These are phyloP conservation scores for Myxocyprinus asiaticus DNA, from an alignment of 2,113 vertebrate genomes.

Conservation along the genomic window DNA sequence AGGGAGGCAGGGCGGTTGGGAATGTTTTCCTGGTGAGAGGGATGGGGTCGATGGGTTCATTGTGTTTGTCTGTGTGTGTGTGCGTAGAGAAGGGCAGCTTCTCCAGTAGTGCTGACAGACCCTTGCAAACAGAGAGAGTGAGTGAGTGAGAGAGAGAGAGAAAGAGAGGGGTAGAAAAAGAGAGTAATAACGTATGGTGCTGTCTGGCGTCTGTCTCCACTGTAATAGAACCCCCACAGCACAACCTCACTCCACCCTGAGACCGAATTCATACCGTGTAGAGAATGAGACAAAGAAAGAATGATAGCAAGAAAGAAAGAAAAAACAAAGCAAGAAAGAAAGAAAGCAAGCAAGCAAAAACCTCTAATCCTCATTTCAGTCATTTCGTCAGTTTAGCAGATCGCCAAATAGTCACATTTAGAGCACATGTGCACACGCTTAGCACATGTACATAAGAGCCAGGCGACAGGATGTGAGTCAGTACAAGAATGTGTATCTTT, in stretches of 20 bases:
- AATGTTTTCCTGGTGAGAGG: constrained; percentile 63
- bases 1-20: constrained; percentile 39
- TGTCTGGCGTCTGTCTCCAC: constrained; percentile 10
- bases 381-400: no score
- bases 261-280: background rate
- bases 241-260: constrained; percentile 6
- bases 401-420: background rate
- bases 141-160: constrained; percentile 1
- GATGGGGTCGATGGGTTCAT: constrained; percentile 71
- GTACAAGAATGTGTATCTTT: constrained; percentile 40
- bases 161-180: background rate
- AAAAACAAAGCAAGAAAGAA: no score
- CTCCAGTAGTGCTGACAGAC: constrained; percentile 58
- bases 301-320: no score
- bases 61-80: constrained; percentile 43
- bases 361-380: no score
- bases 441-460: background rate
- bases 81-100: constrained; percentile 58
- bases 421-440: constrained; percentile 13
- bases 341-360: no score
- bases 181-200: background rate
- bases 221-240: constrained; percentile 17
- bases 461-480: constrained; percentile 63
- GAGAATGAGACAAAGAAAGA: background rate
- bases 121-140: constrained; percentile 62